Evolutionary conservation across 1,140 invertebrate species (phyloP), one percentile per base, ranked within the genome.

Genomic region (Phortica variegata): DNA sequence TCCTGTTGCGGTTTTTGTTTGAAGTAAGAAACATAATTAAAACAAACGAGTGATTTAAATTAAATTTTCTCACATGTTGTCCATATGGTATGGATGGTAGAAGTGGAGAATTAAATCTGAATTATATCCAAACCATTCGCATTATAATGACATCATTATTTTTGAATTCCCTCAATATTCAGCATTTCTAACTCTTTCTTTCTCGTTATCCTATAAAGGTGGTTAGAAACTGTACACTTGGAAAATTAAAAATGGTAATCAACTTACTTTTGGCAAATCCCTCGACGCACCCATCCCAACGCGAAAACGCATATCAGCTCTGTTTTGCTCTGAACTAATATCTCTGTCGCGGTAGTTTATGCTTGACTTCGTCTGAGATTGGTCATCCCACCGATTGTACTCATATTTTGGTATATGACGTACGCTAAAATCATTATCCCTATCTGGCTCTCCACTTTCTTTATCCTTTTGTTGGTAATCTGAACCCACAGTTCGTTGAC

Each of bases 171-270:
- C n/a, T 60, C 32, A 63, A 49, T 66, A 71, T 50, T 71, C 66
- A 63, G 58, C 66, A 58, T 58, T 62, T 52, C 66, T 60, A 58
- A 66, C 54, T 44, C 52, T 54, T 39, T 70, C 54, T 34, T 57
- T 63, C 50, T 73, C 65, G 49, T 60, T 69, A 48, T 55, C 61
- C 65, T 73, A 43, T 12, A 69, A 58, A 43, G 2, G n/a, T n/a
- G n/a, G n/a, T n/a, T n/a, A n/a, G n/a, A n/a, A n/a, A n/a, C n/a
- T n/a, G n/a, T n/a, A n/a, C n/a, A n/a, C n/a, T n/a, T n/a, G n/a
- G n/a, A n/a, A n/a, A n/a, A n/a, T n/a, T n/a, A n/a, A n/a, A n/a
- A n/a, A n/a, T n/a, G 26, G 26, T 29, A 29, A 29, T 7, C 26
- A 29, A 41, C 61, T 49, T 54, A 72, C 68, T 60, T 63, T 69